A percentile compares a stretch with the other conserved stretches of the same genome.
These are phyloP conservation scores for Pseudorasbora parva DNA, from an alignment of 2,113 vertebrate species.

Conservation along the genomic window DNA sequence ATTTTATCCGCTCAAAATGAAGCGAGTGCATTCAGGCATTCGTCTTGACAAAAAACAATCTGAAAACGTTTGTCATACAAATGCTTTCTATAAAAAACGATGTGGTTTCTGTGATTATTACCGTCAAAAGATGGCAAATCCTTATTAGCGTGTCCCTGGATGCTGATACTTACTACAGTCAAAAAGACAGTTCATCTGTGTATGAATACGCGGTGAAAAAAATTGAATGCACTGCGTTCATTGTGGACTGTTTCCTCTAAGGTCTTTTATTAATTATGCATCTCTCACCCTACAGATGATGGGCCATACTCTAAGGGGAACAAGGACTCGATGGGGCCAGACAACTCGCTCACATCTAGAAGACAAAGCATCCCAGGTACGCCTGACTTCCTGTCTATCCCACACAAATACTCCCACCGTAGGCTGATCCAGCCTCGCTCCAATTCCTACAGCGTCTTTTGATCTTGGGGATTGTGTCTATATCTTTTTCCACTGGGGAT, in stretches of 20 bases:
- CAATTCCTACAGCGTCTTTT: conserved; percentile 26
- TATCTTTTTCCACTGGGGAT: conserved; percentile 4
- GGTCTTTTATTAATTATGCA: conserved; percentile 13
- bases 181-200: not conserved
- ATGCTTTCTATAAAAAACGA: not conserved
- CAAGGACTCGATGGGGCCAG: conserved; percentile 78
- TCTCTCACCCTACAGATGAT: conserved; percentile 75
- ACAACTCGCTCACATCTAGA: conserved; percentile 77
- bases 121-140: not conserved
- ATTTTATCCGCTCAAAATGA: conserved; percentile 34
- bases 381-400: not conserved
- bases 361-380: conserved; percentile 90
- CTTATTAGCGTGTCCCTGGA: not conserved
- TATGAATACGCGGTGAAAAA: not conserved
- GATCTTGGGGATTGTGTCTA: conserved; percentile 42
- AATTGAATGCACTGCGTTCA: not conserved
- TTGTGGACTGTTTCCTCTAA: not conserved
- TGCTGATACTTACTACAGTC: not conserved
- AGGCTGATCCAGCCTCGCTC: not conserved
- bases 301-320: conserved; percentile 85
- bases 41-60: not conserved
- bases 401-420: not conserved
- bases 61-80: not conserved
- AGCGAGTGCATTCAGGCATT: not conserved
- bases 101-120: not conserved